Evolutionary conservation across 2,797 vertebrate genomes (phyloP).

Genomic region (Gila robusta): DNA sequence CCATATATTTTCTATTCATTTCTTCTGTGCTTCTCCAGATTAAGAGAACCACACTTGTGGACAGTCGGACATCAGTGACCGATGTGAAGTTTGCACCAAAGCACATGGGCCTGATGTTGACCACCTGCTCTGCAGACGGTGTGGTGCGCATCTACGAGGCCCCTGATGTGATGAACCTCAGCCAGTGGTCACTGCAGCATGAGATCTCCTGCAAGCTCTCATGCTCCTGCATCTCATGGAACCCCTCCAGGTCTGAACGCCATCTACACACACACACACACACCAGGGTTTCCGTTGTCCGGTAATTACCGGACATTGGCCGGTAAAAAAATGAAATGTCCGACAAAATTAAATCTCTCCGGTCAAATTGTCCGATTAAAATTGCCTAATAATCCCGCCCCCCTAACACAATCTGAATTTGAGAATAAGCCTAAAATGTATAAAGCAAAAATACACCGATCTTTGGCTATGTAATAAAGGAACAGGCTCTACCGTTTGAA

Average conservation of each 20-base stretch:
- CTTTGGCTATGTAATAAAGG: too few species aligned
- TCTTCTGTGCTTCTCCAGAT: slow-evolving; percentile 78
- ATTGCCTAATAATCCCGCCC: too few species aligned
- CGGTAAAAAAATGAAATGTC: too few species aligned
- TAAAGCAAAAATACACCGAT: too few species aligned
- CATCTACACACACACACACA: neutral
- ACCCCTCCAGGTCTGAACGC: slow-evolving; percentile 90
- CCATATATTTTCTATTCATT: neutral
- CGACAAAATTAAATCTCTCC: too few species aligned
- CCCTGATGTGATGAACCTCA: slow-evolving; percentile 98
- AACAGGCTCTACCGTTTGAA: too few species aligned
- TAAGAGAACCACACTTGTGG: slow-evolving; percentile 96
- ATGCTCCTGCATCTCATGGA: slow-evolving; percentile 99
- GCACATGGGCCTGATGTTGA: slow-evolving; percentile 98
- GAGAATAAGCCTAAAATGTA: too few species aligned
- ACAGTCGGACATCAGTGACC: slow-evolving; percentile 97
- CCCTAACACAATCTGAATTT: too few species aligned
- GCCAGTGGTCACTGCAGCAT: slow-evolving; percentile 97
- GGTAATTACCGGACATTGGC: too few species aligned
- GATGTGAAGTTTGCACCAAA: slow-evolving; percentile 99
- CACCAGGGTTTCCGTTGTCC: too few species aligned
- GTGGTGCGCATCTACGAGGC: slow-evolving; percentile 97
- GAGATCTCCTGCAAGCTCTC: slow-evolving; percentile 98
- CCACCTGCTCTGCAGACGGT: slow-evolving; percentile 95
- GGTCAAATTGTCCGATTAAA: too few species aligned